Evolutionary conservation across 2,888 invertebrate species (phyloP), one percentile per base, ranked within the genome.

Genomic region (Lochmaea crataegi): DNA sequence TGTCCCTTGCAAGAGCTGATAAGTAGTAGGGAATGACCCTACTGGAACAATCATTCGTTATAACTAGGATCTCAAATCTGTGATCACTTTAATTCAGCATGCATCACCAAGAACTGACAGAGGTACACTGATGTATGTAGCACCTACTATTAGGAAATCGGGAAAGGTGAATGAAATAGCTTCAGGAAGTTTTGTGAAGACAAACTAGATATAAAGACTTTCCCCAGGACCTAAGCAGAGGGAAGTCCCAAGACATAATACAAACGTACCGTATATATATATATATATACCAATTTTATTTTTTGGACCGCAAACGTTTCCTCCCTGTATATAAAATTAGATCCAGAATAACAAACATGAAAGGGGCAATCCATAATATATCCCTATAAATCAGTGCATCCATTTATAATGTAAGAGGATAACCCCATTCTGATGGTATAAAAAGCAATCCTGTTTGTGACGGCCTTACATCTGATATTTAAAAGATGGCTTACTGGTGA

Each of bases 381-480:
- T 18, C 18, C 18, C 11, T 16, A 18, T 53, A 16, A 18, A 53
- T 53, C n/a, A 16, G 18, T 16, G 53, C 16, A 53, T 53, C 10
- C 53, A 18, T 53, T 16, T 53, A 53, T 53, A 53, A 53, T 53
- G 53, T 53, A 18, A 53, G 2, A 53, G 53, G 16, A 53, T 53
- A 53, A 53, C 18, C 16, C 18, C 45, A 45, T 45, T 14, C 3
- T 45, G 18, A 53, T 53, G 53, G 53, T 63, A 72, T 42, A 64
- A 68, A 72, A 72, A 56, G 57, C 65, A 67, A 66, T 67, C 64
- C 60, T 70, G 75, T 64, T 68, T 42, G 22, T 64, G 69, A 72
- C 75, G 51, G 57, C 65, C 57, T 75, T 60, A 70, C 65, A 72
- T 72, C 65, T 68, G 65, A 71, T 69, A 71, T 64, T 64, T 42